Conservation (phyloP, 92 coral and sea anemone genomes). For the Zoanthus sociatus region DNA sequence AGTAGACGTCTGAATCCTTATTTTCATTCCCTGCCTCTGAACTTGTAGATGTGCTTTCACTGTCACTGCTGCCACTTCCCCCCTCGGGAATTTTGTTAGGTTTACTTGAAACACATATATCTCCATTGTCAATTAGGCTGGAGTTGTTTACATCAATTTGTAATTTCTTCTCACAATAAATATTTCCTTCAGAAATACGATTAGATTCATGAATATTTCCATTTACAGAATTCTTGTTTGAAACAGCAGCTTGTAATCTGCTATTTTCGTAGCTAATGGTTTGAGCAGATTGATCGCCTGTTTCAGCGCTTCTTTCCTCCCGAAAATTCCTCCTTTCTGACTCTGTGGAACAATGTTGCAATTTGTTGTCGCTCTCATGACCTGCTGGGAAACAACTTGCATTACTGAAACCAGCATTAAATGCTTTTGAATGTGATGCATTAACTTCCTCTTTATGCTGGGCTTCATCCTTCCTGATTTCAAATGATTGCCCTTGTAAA, state of each 20-base stretch:
- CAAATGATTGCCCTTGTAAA: neutral
- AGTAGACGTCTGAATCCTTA: constrained; percentile 49
- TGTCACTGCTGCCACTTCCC: constrained; percentile 24
- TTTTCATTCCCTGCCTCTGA: constrained; percentile 71
- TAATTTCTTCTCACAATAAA: neutral
- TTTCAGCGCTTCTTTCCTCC: neutral
- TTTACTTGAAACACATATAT: neutral
- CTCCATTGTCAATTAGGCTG: neutral
- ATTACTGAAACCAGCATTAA: neutral
- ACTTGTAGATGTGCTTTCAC: neutral
- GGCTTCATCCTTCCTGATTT: neutral
- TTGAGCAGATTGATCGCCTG: neutral
- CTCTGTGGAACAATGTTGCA: neutral
- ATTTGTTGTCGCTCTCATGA: neutral
- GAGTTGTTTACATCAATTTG: neutral
- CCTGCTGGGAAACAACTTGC: neutral
- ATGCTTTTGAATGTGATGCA: neutral
- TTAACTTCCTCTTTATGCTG: neutral
- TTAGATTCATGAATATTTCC: neutral
- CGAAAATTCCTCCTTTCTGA: neutral
- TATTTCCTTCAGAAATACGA: neutral
- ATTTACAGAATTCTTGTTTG: neutral
- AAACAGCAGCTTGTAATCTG: neutral
- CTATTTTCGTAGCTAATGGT: neutral
- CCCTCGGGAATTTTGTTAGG: neutral